Evolutionary conservation across 2,113 vertebrate species (phyloP).

Genomic region (pig (Sus scrofa)): DNA sequence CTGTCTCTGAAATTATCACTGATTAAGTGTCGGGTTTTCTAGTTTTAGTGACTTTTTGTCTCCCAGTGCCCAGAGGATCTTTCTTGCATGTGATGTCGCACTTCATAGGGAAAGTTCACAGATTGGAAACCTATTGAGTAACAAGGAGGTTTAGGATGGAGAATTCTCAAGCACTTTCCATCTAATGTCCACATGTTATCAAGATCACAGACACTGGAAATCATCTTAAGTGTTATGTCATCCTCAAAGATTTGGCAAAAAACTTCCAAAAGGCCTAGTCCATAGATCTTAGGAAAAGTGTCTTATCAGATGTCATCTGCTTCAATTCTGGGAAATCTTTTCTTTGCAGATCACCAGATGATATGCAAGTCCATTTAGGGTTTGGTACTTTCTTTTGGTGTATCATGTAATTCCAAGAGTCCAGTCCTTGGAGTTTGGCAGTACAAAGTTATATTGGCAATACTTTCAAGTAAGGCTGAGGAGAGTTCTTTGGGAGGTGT

Average conservation of each 20-base stretch:
- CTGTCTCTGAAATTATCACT: neutral
- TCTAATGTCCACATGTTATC: neutral
- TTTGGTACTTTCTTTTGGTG: too few relatives aligned
- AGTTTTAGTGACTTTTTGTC: neutral
- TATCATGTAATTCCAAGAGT: too few relatives aligned
- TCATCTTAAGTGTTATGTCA: neutral
- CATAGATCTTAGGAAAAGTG: neutral
- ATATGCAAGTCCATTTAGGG: too few relatives aligned
- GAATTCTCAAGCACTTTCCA: neutral
- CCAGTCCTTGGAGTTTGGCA: too few relatives aligned
- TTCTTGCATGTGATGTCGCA: neutral
- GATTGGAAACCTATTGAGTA: neutral
- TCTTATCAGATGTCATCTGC: too few relatives aligned
- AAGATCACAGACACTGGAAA: neutral
- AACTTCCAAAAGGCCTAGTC: neutral
- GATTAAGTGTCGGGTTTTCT: neutral
- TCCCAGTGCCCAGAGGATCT: neutral
- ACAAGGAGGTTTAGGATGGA: neutral
- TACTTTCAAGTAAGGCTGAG: too few relatives aligned
- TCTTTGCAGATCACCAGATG: too few relatives aligned
- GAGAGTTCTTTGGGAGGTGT: too few relatives aligned
- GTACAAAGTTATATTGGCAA: too few relatives aligned
- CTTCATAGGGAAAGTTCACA: neutral
- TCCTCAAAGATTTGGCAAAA: neutral
- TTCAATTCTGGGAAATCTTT: too few relatives aligned